Evolutionary conservation across 2,797 vertebrate species (phyloP).

Genomic region (Pogonophryne albipinna): DNA sequence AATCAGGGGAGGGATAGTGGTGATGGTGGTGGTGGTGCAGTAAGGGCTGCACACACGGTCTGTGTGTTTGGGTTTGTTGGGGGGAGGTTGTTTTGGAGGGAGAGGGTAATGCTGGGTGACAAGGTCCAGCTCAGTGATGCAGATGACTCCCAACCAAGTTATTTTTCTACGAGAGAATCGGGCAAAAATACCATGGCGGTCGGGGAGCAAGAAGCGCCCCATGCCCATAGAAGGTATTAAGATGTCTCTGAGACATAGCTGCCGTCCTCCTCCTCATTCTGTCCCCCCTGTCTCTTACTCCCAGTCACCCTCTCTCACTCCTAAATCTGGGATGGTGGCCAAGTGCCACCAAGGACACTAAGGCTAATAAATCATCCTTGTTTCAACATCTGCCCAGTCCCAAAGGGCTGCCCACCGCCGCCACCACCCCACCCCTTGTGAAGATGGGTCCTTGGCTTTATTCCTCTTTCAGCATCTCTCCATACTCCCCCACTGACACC

Average conservation of each 20-base stretch:
- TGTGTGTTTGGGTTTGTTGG: constrained; percentile 54
- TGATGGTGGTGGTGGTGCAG: constrained; percentile 31
- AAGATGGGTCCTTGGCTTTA: constrained; percentile 88
- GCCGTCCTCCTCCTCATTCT: constrained; percentile 58
- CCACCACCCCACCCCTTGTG: constrained; percentile 80
- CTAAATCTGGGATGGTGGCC: constrained; percentile 92
- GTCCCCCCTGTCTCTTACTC: constrained; percentile 71
- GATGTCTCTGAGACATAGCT: constrained; percentile 81
- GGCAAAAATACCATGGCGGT: constrained; percentile 87
- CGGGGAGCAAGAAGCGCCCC: constrained; percentile 76
- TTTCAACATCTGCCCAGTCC: constrained; percentile 93
- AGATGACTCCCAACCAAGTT: constrained; percentile 83
- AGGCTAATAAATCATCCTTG: constrained; percentile 94
- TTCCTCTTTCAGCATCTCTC: constrained; percentile 91
- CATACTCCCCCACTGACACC: constrained; percentile 80
- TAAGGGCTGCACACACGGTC: constrained; percentile 45
- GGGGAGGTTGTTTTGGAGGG: constrained; percentile 30
- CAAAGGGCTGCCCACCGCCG: constrained; percentile 84
- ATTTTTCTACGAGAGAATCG: constrained; percentile 85
- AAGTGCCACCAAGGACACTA: constrained; percentile 93
- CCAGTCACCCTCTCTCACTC: constrained; percentile 73
- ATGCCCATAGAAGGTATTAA: constrained; percentile 87
- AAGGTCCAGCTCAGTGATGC: constrained; percentile 77
- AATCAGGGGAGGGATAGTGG: constrained; percentile 56
- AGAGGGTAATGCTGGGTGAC: constrained; percentile 73